Base-by-base conservation (phyloP, 2,888 invertebrate genomes). In the Nephrotoma flavescens region DNA sequence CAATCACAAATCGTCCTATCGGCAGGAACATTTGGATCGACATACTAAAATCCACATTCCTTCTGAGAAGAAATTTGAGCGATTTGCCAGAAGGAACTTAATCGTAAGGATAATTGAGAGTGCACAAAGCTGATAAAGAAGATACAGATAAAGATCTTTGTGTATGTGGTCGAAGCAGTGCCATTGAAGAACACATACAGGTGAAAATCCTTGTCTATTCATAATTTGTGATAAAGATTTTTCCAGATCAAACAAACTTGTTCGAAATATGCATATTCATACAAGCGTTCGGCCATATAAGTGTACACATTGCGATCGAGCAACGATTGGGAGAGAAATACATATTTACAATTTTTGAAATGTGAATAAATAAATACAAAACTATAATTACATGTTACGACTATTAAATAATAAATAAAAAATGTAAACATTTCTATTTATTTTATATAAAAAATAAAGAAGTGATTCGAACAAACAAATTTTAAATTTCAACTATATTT, bases 301-400 rank as follows among this genome's bases (percentile, higher is more conserved):
- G 89, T 94, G 94, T 88, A 92, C 93, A 2, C 94, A 90, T 86
- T 92, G 92, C 86, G 91, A 91, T 41, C 91, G 91, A 87, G 90
- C 91, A 95, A 95, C 90, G 95, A 95, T 89, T 91, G 0, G 95
- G 95, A 0, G 94, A 94, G 87, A 92, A 94, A 47, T 94, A 71
- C 19, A 71, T 71, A 71, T 71, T 71, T 71, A 71, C 71, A 71
- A 71, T 71, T 31, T 71, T 71, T 31, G 71, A 71, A 71, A 71
- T 71, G 71, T 71, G 31, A 71, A 71, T 71, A 71, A 52, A 71
- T 2, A 71, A 71, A 31, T n/a, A 71, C 4, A 71, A 71, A 71
- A 71, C 11, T 71, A 71, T 71, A 31, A 71, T 19, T 19, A 19
- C 19, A 19, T 19, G 1, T 19, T 19, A 19, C 19, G 19, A 19